phyloP scores from a whole-genome alignment of 2,797 vertebrate genomes.

The Sebastes itinus region DNA sequence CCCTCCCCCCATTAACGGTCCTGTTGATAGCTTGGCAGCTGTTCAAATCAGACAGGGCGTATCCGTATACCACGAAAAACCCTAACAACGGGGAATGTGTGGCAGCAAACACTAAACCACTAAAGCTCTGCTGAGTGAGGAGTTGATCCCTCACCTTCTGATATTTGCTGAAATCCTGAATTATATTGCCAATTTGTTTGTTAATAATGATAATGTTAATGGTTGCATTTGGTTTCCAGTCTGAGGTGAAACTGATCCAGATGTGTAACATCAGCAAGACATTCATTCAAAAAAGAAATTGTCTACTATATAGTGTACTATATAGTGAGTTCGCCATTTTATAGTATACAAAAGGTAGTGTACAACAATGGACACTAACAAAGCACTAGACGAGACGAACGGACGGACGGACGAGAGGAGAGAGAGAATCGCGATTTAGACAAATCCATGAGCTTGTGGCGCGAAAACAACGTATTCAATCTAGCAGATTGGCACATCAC shows the following conservation, averaged over 20 bases:
- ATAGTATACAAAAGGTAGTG: no score
- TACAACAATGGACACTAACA: no score
- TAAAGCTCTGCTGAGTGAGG: constrained; percentile 12
- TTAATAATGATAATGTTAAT: neutral
- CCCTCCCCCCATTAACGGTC: constrained; percentile 7
- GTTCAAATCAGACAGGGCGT: constrained; percentile 59
- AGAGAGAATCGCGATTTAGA: no score
- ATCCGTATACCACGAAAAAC: constrained; percentile 41
- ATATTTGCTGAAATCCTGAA: constrained; percentile 9
- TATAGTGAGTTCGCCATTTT: no score
- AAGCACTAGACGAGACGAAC: no score
- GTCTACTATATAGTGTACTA: neutral
- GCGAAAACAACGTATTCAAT: no score
- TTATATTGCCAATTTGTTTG: neutral
- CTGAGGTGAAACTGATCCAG: neutral
- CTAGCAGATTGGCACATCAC: no score
- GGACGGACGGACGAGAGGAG: no score
- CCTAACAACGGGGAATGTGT: constrained; percentile 45
- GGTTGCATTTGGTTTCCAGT: neutral
- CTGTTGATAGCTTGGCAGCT: constrained; percentile 62
- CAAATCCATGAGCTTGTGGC: no score
- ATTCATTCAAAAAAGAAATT: neutral
- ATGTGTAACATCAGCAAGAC: constrained; percentile 2
- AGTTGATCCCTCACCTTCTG: neutral
- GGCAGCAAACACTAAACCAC: constrained; percentile 34